These are phyloP conservation scores for Catamblyrhynchus diadema DNA, from an alignment of 2,797 vertebrate genomes.

Conservation along the genomic window DNA sequence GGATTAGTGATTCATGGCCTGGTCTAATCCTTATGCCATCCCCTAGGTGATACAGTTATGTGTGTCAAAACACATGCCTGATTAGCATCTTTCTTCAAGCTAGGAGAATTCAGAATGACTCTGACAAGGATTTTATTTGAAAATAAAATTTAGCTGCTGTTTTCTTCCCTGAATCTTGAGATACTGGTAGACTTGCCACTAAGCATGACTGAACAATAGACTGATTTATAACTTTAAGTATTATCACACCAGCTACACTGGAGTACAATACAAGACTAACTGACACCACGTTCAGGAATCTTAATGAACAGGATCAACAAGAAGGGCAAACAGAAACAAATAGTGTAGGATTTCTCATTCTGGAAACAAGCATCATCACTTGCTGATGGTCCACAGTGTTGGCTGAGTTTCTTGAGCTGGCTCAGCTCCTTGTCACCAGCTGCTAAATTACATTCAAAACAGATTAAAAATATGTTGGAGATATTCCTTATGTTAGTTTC, in stretches of 20 bases:
- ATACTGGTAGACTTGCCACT: background rate
- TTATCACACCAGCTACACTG: background rate
- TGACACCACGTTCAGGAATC: background rate
- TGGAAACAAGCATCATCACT: background rate
- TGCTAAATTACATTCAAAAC: background rate
- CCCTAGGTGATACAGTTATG: background rate
- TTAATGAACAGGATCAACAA: background rate
- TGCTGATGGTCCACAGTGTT: background rate
- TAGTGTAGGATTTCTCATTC: background rate
- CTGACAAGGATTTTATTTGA: background rate
- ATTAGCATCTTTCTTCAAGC: background rate
- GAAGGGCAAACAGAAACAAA: conserved; percentile 14
- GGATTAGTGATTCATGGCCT: background rate
- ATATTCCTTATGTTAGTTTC: background rate
- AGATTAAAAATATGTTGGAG: background rate
- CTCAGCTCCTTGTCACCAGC: background rate
- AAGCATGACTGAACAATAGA: background rate
- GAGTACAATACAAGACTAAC: background rate
- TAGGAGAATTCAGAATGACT: background rate
- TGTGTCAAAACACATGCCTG: background rate
- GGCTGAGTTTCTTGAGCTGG: background rate
- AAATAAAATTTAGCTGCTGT: background rate
- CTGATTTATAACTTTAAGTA: background rate
- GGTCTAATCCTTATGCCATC: background rate
- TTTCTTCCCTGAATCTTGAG: background rate